Evolutionary conservation across 2,888 invertebrate genomes (phyloP), one percentile per base, ranked within the genome.

Genomic region (Diadegma fenestrale): DNA sequence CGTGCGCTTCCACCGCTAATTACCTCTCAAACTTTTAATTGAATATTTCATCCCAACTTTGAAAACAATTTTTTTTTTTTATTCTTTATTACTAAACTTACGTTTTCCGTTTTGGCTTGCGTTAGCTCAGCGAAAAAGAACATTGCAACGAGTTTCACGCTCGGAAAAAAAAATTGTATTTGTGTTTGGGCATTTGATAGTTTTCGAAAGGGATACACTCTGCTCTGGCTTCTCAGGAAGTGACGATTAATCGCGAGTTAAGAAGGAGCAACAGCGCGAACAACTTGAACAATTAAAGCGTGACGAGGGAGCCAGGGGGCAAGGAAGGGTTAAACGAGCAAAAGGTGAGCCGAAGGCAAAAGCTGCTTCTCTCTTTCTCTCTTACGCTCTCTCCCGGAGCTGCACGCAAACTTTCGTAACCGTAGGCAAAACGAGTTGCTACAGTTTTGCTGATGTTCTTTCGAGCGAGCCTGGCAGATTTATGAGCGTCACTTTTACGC

Each of bases 261-360:
- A 80, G 71, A 58, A 26, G 76, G 51, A 64, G 66, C 48, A 66
- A 61, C 41, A 58, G 37, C n/a, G 58, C 71, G 66, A 58, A 71
- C 72, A 84, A 80, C 19, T 84, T 77, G 61, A 84, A 84, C 80
- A 77, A 84, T 84, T 77, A 77, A 77, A 80, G 77, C 80, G 30
- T 66, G 77, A 71, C 33, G 80, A 45, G 66, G 69, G 76, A 58
- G 48, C 58, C 54, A 72, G 45, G 76, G 51, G 72, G 84, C 58
- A 58, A 43, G 71, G 72, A 30, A 26, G 37, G 45, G 48, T 63
- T 73, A 33, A 51, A 64, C 22, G 63, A 14, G 51, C 75, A 69
- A 71, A 45, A 80, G 63, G 54, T 64, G 30, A 77, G 72, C 61
- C 41, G 63, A 63, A 71, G 72, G 71, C 45, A 48, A 69, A 10